Conservation (phyloP, 1,140 invertebrate genomes). For the Leucophenga varia region DNA sequence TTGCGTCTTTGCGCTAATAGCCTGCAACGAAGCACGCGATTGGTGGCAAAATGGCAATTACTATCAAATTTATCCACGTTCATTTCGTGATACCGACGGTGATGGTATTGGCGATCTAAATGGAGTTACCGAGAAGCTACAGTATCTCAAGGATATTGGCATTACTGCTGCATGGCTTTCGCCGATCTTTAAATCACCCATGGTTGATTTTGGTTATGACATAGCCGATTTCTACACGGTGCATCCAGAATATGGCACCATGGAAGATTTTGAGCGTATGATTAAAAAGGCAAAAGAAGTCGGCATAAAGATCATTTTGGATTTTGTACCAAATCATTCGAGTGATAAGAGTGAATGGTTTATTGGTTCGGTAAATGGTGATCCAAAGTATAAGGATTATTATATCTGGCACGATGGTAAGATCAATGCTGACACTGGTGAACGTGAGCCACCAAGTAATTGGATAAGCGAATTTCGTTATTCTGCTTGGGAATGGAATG, state of each 20-base stretch:
- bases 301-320: slow-evolving; percentile 65
- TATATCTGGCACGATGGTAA: slow-evolving; percentile 70
- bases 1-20: too few species aligned
- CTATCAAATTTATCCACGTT: slow-evolving; percentile 78
- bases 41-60: slow-evolving; percentile 75
- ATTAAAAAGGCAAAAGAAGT: slow-evolving; percentile 61
- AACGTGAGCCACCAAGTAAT: slow-evolving; percentile 59
- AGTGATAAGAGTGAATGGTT: slow-evolving; percentile 78
- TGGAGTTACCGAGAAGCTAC: slow-evolving; percentile 59
- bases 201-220: slow-evolving; percentile 74
- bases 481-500: slow-evolving; percentile 62
- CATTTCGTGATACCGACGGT: slow-evolving; percentile 71
- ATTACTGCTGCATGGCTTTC: slow-evolving; percentile 69
- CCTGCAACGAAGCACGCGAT: slow-evolving; percentile 43
- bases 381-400: slow-evolving; percentile 66
- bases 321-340: slow-evolving; percentile 75
- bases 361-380: slow-evolving; percentile 59
- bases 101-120: slow-evolving; percentile 75
- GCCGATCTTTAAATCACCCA: slow-evolving; percentile 69
- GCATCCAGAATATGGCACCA: slow-evolving; percentile 70
- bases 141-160: slow-evolving; percentile 60
- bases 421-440: slow-evolving; percentile 37
- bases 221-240: slow-evolving; percentile 74
- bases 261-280: slow-evolving; percentile 71
- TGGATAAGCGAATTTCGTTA: slow-evolving; percentile 59